phyloP scores from a whole-genome alignment of 2,113 vertebrate genomes.

The Thamnaconus septentrionalis region DNA sequence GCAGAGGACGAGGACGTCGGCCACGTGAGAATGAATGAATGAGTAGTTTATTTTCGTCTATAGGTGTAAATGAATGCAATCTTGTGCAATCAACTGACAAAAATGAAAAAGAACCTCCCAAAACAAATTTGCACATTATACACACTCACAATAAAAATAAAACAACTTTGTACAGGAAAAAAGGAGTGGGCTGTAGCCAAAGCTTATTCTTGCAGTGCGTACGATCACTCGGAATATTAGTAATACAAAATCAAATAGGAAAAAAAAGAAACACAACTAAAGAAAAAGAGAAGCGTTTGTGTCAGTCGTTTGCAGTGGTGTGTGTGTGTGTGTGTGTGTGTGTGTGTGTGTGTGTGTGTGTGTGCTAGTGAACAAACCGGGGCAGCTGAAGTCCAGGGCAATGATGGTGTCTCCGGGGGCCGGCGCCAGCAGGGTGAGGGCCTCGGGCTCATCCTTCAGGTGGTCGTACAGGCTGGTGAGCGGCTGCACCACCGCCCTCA shows the following conservation, averaged over 20 bases:
- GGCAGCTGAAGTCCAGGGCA: slow-evolving; percentile 86
- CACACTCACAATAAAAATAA: too few relatives aligned
- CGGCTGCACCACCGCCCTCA: slow-evolving; percentile 68
- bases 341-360: neutral
- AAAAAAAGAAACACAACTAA: neutral
- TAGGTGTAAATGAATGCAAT: too few relatives aligned
- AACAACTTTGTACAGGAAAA: too few relatives aligned
- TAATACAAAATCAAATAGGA: neutral
- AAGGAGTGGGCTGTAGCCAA: too few relatives aligned
- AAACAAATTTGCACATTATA: too few relatives aligned
- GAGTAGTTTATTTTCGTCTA: too few relatives aligned
- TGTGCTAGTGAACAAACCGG: slow-evolving; percentile 74
- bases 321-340: neutral
- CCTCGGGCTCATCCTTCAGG: slow-evolving; percentile 91
- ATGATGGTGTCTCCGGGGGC: slow-evolving; percentile 93
- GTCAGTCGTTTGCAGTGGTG: neutral
- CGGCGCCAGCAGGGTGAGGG: slow-evolving; percentile 89
- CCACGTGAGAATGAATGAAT: too few relatives aligned
- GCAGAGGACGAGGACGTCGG: neutral
- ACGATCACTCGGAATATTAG: too few relatives aligned
- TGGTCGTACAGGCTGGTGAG: slow-evolving; percentile 84
- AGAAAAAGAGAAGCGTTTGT: too few relatives aligned
- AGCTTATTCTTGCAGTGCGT: too few relatives aligned
- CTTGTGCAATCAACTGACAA: too few relatives aligned
- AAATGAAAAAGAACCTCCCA: too few relatives aligned